Percentiles rank a stretch among this genome's conserved stretches.
Conservation (phyloP, 2,113 vertebrate species). For the Albula glossodonta region DNA sequence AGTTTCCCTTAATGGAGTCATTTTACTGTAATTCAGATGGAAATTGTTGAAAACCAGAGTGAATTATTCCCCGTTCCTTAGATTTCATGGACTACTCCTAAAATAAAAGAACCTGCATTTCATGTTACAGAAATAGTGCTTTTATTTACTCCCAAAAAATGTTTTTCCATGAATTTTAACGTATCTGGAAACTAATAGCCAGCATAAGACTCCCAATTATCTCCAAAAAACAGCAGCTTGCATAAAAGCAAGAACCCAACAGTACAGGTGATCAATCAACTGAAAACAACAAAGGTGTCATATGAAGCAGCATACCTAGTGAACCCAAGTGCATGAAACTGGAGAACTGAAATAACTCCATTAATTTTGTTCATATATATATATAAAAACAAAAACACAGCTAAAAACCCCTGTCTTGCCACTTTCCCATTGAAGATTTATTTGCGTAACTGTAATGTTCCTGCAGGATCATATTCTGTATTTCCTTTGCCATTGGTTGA, state of each 20-base stretch:
- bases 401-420: no score
- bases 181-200: not conserved
- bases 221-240: not conserved
- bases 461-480: not conserved
- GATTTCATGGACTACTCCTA: not conserved
- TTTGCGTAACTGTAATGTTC: not conserved
- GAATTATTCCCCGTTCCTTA: not conserved
- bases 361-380: not conserved
- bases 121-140: not conserved
- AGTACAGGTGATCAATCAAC: not conserved
- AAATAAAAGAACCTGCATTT: not conserved
- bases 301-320: not conserved
- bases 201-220: not conserved
- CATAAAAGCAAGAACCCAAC: not conserved
- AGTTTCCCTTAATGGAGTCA: not conserved
- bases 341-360: not conserved
- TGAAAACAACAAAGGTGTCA: not conserved
- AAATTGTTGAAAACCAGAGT: not conserved
- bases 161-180: not conserved
- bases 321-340: not conserved
- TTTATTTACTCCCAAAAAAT: not conserved
- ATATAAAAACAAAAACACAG: not conserved
- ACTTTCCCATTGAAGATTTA: not conserved
- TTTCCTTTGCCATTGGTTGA: not conserved
- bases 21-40: not conserved